phyloP scores from a whole-genome alignment of 2,113 vertebrate species.

The Aspiorhynchus laticeps region DNA sequence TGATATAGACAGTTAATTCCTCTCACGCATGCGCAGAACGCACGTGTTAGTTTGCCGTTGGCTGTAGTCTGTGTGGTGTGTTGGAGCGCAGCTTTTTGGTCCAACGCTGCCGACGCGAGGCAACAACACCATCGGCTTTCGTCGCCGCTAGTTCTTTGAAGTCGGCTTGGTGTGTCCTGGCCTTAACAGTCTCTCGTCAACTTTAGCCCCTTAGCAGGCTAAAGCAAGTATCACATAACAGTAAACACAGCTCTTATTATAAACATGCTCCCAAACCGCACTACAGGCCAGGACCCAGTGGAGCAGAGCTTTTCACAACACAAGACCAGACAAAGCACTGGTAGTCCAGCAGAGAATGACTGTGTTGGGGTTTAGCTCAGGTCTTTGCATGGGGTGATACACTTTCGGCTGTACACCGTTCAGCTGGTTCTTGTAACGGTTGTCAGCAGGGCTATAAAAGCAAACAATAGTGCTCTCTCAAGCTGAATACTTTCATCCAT shows the following conservation, averaged over 20 bases:
- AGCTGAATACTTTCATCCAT: constrained; percentile 65
- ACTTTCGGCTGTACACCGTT: not conserved
- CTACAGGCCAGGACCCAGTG: constrained; percentile 45
- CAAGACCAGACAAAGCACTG: constrained; percentile 40
- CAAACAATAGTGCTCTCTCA: constrained; percentile 69
- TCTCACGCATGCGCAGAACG: too few species aligned
- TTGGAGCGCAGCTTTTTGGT: too few species aligned
- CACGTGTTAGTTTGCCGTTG: too few species aligned
- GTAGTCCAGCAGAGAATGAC: constrained; percentile 18
- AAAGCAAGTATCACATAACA: constrained; percentile 51
- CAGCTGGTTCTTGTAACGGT: constrained; percentile 61
- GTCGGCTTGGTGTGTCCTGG: too few species aligned
- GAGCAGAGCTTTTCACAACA: constrained; percentile 46
- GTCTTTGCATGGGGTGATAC: constrained; percentile 36
- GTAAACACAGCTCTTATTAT: constrained; percentile 50
- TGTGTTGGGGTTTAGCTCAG: constrained; percentile 33
- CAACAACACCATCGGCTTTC: too few species aligned
- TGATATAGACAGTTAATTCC: too few species aligned
- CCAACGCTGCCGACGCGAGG: too few species aligned
- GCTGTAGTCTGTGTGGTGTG: too few species aligned
- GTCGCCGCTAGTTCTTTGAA: too few species aligned
- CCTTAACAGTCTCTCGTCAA: constrained; percentile 37
- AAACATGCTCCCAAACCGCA: constrained; percentile 54
- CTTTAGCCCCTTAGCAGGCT: constrained; percentile 36
- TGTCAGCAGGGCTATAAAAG: constrained; percentile 70